Conservation (phyloP, 2,113 vertebrate genomes). For the Alouatta palliata region DNA sequence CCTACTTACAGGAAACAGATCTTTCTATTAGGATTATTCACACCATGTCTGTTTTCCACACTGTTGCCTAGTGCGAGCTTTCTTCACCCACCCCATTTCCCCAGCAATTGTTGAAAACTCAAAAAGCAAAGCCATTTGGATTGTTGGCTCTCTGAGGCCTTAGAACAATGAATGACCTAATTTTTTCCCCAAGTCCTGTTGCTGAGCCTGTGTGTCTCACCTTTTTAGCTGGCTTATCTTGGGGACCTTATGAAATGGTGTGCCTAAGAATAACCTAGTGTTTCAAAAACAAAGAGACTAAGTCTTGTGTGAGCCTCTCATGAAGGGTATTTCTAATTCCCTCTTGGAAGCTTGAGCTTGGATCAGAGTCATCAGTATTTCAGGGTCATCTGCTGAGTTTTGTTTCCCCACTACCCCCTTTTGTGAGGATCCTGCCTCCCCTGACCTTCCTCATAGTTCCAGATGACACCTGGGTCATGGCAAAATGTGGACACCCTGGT, state of each 20-base stretch:
- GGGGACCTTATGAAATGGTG: slow-evolving; percentile 35
- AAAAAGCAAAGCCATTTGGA: slow-evolving; percentile 17
- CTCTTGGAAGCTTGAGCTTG: slow-evolving; percentile 9
- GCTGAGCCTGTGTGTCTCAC: not conserved
- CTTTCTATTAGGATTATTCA: slow-evolving; percentile 40
- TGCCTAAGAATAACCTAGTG: slow-evolving; percentile 48
- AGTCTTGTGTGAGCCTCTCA: not conserved
- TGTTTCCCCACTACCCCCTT: not conserved
- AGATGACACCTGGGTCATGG: not conserved
- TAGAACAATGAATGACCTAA: slow-evolving; percentile 51
- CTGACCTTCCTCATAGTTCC: not conserved
- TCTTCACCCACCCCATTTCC: not conserved
- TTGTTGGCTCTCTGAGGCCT: slow-evolving; percentile 7
- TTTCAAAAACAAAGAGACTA: slow-evolving; percentile 57
- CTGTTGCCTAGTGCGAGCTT: not conserved
- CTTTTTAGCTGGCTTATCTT: slow-evolving; percentile 65
- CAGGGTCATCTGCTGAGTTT: not conserved
- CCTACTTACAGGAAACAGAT: slow-evolving; percentile 49
- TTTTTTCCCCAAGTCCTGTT: slow-evolving; percentile 6
- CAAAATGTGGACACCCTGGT: not conserved
- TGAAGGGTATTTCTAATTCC: slow-evolving; percentile 34
- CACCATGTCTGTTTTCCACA: slow-evolving; percentile 36
- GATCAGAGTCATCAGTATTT: not conserved
- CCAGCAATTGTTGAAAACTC: slow-evolving; percentile 23
- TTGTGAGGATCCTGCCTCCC: not conserved